Evolutionary conservation across 2,113 vertebrate species (phyloP), one percentile per base, ranked within the genome.

Genomic region (Ursus arctos): DNA sequence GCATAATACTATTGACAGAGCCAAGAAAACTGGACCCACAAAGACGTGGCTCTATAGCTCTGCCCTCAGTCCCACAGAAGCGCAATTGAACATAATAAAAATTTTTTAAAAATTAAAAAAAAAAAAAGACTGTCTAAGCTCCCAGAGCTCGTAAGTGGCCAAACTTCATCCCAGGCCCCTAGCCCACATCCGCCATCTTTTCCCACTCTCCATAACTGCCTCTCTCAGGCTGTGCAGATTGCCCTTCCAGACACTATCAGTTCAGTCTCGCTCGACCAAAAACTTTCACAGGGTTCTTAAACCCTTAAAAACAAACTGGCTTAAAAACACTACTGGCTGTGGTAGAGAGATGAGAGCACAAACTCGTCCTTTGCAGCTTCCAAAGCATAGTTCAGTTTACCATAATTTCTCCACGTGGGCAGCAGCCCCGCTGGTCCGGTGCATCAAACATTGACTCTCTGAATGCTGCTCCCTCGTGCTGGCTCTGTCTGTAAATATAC

Each of bases 31-130:
- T 0, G 22, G 5, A 24, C 31, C 2, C 6, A 15, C 15, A 31
- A 53, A 61, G 21, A 51, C 6, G 4, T 16, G 10, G 15, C 0
- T 43, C 2, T 51, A 36, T 6, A n/a, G 2, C 1, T 69, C 7
- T 53, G 0, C 1, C 13, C 4, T 61, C 21, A 33, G 0, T 21
- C 2, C 28, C 7, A 0, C 3, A 18, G 21, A 24, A 40, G 12
- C 57, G n/a, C 0, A 63, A 31, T 31, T 31, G 31, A 63, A 6
- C 61, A 63, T 13, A 63, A 63, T 63, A 63, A 63, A 63, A 63
- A 28, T 40, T 2, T 24, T 28, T 26, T 11, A 63, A 63, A 63
- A 61, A 12, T 11, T 53, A 15, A 13, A 53, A 53, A 53, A 13
- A 28, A 28, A 63, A 36, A 88, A 88, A 93, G 69, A 18, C 19